These are phyloP conservation scores for Aleiodes alternator DNA, from an alignment of 2,888 invertebrate species.

Conservation along the genomic window DNA sequence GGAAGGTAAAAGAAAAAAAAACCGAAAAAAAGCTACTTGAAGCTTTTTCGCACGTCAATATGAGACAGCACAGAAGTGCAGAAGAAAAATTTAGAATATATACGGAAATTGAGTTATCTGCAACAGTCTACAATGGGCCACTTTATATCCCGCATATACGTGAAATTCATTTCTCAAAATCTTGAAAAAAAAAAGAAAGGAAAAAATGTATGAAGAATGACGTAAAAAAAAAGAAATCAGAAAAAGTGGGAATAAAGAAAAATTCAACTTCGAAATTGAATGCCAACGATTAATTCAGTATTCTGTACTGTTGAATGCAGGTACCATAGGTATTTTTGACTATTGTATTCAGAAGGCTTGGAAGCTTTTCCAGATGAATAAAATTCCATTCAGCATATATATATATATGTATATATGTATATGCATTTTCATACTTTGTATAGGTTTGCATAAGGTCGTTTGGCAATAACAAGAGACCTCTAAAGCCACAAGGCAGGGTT, in stretches of 20 bases:
- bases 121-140: conserved; percentile 25
- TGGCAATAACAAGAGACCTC: conserved; percentile 30
- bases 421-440: conserved; percentile 5
- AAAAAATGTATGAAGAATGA: background rate
- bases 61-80: conserved; percentile 21
- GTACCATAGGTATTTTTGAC: background rate
- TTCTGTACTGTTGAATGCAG: background rate
- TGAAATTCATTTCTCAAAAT: conserved; percentile 29
- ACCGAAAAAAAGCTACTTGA: conserved; percentile 22
- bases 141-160: conserved; percentile 24
- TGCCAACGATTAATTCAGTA: conserved; percentile 2
- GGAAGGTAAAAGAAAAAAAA: background rate
- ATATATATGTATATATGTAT: background rate
- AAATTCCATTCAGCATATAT: conserved; percentile 28
- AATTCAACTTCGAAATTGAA: background rate
- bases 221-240: background rate
- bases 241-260: background rate
- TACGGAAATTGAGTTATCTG: conserved; percentile 25
- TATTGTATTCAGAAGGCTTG: conserved; percentile 8
- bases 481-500: conserved; percentile 13
- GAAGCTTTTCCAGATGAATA: conserved; percentile 32
- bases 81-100: conserved; percentile 16
- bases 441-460: background rate
- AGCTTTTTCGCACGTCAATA: conserved; percentile 33
- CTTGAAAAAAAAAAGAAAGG: background rate